phyloP scores from a whole-genome alignment of 2,797 vertebrate species.

The Passerculus sandwichensis region DNA sequence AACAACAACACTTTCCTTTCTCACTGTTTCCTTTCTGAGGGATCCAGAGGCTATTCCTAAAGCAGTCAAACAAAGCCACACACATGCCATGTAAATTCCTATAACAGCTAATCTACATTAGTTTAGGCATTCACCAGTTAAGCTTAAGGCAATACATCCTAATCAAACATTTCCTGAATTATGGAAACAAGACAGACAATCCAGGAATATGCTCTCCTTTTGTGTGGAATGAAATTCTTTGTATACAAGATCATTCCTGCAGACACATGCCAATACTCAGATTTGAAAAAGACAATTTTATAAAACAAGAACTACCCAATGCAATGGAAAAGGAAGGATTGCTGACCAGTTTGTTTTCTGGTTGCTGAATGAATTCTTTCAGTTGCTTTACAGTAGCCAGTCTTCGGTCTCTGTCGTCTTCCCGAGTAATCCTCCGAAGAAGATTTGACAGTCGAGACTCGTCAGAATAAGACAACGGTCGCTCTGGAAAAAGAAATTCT shows the following conservation, averaged over 20 bases:
- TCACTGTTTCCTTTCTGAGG: background rate
- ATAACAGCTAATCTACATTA: background rate
- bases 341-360: constrained; percentile 97
- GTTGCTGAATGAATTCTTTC: constrained; percentile 97
- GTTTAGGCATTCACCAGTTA: background rate
- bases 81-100: background rate
- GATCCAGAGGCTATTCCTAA: background rate
- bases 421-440: constrained; percentile 97
- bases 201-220: background rate
- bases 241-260: background rate
- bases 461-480: constrained; percentile 97
- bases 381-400: constrained; percentile 97
- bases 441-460: constrained; percentile 99
- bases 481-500: constrained; percentile 79
- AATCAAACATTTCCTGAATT: background rate
- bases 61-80: background rate
- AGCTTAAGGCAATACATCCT: background rate
- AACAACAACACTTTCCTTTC: background rate
- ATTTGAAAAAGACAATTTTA: background rate
- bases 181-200: background rate
- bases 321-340: background rate
- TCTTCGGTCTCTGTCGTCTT: constrained; percentile 98
- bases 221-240: background rate
- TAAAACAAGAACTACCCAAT: background rate
- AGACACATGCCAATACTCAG: background rate